These are phyloP conservation scores for Agrotis clavis DNA, from an alignment of 2,888 invertebrate species.

Conservation along the genomic window DNA sequence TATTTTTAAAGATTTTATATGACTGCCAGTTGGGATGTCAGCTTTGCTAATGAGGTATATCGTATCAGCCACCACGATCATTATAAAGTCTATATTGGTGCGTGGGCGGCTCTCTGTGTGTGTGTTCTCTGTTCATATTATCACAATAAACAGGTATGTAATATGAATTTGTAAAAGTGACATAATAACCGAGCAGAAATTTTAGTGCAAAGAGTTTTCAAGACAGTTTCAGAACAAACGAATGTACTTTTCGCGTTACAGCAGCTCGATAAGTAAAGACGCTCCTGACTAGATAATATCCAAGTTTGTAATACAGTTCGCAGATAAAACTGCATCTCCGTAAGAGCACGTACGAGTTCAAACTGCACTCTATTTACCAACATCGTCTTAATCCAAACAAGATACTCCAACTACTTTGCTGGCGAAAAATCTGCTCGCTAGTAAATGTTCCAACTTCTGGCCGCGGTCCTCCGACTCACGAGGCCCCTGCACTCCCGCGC, in stretches of 20 bases:
- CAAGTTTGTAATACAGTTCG: constrained; percentile 14
- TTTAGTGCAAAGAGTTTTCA: constrained; percentile 14
- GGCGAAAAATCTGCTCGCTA: constrained; percentile 27
- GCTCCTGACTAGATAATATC: constrained; percentile 22
- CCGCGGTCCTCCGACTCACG: background rate
- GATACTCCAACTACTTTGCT: constrained; percentile 8
- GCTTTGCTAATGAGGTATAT: background rate
- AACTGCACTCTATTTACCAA: constrained; percentile 30
- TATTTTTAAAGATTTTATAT: background rate
- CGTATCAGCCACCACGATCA: background rate
- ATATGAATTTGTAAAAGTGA: background rate
- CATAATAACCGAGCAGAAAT: background rate
- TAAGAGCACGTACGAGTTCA: constrained; percentile 19
- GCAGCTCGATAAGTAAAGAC: constrained; percentile 1
- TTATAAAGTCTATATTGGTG: background rate
- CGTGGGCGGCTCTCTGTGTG: too few species aligned
- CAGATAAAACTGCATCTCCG: constrained; percentile 15
- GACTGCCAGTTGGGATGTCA: background rate
- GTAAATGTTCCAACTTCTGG: constrained; percentile 27
- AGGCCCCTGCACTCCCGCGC: background rate
- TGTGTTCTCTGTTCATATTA: background rate
- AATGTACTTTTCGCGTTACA: constrained; percentile 24
- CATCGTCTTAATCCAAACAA: constrained; percentile 24
- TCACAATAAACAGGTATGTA: too few species aligned
- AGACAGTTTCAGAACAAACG: constrained; percentile 22